Conservation (phyloP, 2,888 invertebrate species). For the Dorcus hopei region DNA sequence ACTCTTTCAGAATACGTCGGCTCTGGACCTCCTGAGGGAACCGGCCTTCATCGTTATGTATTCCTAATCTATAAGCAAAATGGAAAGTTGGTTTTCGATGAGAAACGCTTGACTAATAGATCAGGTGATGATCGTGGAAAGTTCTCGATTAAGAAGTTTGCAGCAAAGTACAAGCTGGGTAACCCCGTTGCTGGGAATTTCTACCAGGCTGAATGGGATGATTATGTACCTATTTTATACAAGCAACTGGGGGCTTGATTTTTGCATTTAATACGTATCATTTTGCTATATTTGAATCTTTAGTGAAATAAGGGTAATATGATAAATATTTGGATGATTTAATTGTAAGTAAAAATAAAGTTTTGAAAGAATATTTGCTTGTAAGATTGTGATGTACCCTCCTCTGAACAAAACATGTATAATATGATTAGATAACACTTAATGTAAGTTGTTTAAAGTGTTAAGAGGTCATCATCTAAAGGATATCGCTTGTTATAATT, state of each 20-base stretch:
- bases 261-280: too few species aligned
- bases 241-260: conserved; percentile 68
- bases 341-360: too few species aligned
- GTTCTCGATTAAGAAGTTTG: conserved; percentile 71
- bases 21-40: conserved; percentile 74
- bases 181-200: conserved; percentile 84
- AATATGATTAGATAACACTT: too few species aligned
- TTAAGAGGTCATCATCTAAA: too few species aligned
- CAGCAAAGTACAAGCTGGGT: conserved; percentile 76
- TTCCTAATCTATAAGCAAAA: conserved; percentile 55
- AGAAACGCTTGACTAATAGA: conserved; percentile 26
- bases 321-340: too few species aligned
- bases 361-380: too few species aligned
- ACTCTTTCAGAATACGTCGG: conserved; percentile 76
- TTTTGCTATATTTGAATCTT: too few species aligned
- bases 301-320: too few species aligned
- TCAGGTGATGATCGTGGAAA: conserved; percentile 56
- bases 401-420: too few species aligned
- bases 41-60: conserved; percentile 69
- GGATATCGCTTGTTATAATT: too few species aligned
- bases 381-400: too few species aligned
- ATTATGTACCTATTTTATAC: conserved; percentile 83
- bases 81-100: conserved; percentile 38
- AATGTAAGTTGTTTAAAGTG: too few species aligned
- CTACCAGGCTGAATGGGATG: conserved; percentile 83